Conservation (phyloP, 2,888 invertebrate species). For the Lithodes maja region DNA sequence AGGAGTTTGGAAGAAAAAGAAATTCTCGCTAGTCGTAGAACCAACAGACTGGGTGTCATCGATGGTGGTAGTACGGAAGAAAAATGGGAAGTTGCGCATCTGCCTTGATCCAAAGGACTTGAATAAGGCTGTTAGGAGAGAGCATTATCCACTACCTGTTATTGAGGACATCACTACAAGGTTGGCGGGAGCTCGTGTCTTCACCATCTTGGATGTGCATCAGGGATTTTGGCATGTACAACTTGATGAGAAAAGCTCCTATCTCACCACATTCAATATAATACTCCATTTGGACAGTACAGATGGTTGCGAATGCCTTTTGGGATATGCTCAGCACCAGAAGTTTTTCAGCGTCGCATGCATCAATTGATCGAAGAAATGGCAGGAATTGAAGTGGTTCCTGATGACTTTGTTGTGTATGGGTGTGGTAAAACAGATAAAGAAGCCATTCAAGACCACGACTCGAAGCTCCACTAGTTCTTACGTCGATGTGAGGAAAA, state of each 20-base stretch:
- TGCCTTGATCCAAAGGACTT: background rate
- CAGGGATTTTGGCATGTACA: conserved; percentile 13
- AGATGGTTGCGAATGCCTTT: conserved; percentile 3
- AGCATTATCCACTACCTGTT: conserved; percentile 4
- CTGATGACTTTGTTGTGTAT: conserved; percentile 33
- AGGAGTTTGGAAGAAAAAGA: too few species aligned
- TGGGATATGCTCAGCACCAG: conserved; percentile 23
- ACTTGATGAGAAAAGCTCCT: conserved; percentile 9
- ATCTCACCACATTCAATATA: conserved; percentile 11
- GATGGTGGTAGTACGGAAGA: background rate
- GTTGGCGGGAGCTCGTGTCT: background rate
- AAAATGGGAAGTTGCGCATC: background rate
- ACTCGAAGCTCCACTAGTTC: background rate
- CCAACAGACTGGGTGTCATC: background rate
- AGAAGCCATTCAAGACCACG: too few species aligned
- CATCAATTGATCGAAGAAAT: conserved; percentile 25
- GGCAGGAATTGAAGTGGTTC: conserved; percentile 19
- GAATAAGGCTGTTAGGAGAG: background rate
- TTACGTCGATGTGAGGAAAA: background rate
- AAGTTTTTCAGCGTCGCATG: conserved; percentile 26
- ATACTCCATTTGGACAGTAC: conserved; percentile 21
- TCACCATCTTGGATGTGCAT: too few species aligned
- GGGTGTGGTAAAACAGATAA: background rate
- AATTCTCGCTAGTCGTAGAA: too few species aligned
- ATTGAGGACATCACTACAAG: conserved; percentile 18